Evolutionary conservation across 2,113 vertebrate genomes (phyloP).

Genomic region (Trogon surrucura): DNA sequence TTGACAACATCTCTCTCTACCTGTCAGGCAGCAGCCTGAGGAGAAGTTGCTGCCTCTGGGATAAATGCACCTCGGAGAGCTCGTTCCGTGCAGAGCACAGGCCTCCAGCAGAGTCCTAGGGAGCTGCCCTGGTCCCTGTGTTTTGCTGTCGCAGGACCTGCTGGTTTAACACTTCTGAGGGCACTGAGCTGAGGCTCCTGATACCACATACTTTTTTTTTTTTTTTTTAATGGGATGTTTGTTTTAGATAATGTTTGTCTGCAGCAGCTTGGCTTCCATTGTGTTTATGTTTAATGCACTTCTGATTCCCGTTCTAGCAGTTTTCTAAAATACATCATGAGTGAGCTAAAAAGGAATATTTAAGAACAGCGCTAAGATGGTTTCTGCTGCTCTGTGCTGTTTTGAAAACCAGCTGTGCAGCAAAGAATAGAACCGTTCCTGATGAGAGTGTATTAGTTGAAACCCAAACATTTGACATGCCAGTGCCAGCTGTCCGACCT

Average conservation of each 20-base stretch:
- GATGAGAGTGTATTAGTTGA: not conserved
- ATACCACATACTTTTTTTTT: not conserved
- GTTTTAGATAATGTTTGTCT: not conserved
- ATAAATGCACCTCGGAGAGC: no score
- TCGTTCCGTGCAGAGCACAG: fast-evolving
- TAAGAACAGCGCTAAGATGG: not conserved
- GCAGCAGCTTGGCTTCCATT: not conserved
- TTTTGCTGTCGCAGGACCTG: no score
- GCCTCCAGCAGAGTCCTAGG: fast-evolving
- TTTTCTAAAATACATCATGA: not conserved
- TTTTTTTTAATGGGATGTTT: not conserved
- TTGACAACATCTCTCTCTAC: no score
- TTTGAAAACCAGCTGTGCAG: not conserved
- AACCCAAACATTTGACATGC: not conserved
- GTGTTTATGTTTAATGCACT: not conserved
- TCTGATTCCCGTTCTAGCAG: not conserved
- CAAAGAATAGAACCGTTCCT: not conserved
- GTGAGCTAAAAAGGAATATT: not conserved
- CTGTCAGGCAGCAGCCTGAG: not conserved
- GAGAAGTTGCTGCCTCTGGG: not conserved
- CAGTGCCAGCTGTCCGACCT: not conserved
- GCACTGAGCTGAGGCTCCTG: not conserved
- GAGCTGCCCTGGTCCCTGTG: not conserved
- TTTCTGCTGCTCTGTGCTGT: not conserved
- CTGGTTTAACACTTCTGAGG: fast-evolving